Evolutionary conservation across 1,140 invertebrate species (phyloP), one percentile per base, ranked within the genome.

Genomic region (Brachionus paranguensis): DNA sequence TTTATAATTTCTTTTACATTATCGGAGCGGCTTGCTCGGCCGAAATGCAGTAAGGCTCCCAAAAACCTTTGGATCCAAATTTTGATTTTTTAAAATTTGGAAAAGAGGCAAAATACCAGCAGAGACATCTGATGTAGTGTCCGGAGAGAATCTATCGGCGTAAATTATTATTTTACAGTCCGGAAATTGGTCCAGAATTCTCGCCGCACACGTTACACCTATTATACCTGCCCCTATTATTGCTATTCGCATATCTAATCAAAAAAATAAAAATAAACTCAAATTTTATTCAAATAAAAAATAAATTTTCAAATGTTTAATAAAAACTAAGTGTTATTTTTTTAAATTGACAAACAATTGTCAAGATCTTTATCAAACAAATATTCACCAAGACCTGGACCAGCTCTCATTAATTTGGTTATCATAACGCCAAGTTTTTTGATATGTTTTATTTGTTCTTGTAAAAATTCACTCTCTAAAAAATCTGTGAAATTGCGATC

Each of bases 381-480:
- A 89, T 95, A 95, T 89, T 95, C 94, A 86, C 93, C 94, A 29
- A 96, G 89, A 4, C 91, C 89, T 29, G 89, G 94, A 84, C 79
- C 84, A 84, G 72, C 86, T 74, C 76, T 84, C 27, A 91, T 91
- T 70, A 96, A 91, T 11, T 93, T 94, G 79, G 93, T 93, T 43
- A 95, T 90, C 88, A 93, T 93, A 84, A 94, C 94, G 78, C 93
- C 94, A 74, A 96, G 88, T 85, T 95, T 92, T 83, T 94, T 92
- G 86, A 95, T 93, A 47, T 94, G 20, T 14, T 95, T 94, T 79
- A 91, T 91, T 89, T 97, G 95, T 88, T 97, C 95, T 86, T 94
- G 93, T 85, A 97, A 89, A 91, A 95, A 96, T 20, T 95, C 94
- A n/a, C 92, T 92, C 86, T 94, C 95, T 84, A 97, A 89, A 87